Evolutionary conservation across 2,888 invertebrate genomes (phyloP), one percentile per base, ranked within the genome.

Genomic region (Meghimatium bilineatum): DNA sequence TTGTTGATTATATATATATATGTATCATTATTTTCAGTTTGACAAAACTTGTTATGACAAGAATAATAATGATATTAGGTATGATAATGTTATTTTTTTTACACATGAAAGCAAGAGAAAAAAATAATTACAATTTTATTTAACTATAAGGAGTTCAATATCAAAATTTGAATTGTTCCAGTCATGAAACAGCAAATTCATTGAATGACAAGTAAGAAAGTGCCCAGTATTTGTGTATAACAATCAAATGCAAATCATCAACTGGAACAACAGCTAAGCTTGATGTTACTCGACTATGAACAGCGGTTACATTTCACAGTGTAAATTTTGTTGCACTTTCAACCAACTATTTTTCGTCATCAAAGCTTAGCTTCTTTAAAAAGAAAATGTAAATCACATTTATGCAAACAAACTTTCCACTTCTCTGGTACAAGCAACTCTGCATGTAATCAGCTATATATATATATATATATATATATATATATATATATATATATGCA

Each of bases 91-190:
- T 29, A 52, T 72, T 38, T 71, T 74, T 74, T 74, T 32, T 74
- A 74, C 74, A 74, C 20, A 34, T 74, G 74, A 74, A n/a, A 52
- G 17, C 32, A 66, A 66, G 8, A 66, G 12, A 26, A 2, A 63
- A 32, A 66, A 66, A 66, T 32, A 14, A 29, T 26, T n/a, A 69
- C 34, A 69, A 8, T 32, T 44, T n/a, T n/a, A n/a, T n/a, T n/a
- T n/a, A n/a, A n/a, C n/a, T n/a, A n/a, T 44, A 12, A 44, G 44
- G 14, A 74, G 72, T 74, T 74, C 72, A 74, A n/a, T 74, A 72
- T 72, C 34, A 74, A 49, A 32, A 12, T 52, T n/a, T 23, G n/a
- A 32, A 20, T 56, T 1, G 5, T 10, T 20, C 49, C 52, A 74
- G 20, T 32, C 74, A 2, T 49, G 17, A 14, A 49, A 23, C 32